Percentiles rank a stretch among this genome's conserved stretches.
Evolutionary conservation across 2,113 vertebrate genomes (phyloP).

Genomic region (Poeciliopsis retropinna): DNA sequence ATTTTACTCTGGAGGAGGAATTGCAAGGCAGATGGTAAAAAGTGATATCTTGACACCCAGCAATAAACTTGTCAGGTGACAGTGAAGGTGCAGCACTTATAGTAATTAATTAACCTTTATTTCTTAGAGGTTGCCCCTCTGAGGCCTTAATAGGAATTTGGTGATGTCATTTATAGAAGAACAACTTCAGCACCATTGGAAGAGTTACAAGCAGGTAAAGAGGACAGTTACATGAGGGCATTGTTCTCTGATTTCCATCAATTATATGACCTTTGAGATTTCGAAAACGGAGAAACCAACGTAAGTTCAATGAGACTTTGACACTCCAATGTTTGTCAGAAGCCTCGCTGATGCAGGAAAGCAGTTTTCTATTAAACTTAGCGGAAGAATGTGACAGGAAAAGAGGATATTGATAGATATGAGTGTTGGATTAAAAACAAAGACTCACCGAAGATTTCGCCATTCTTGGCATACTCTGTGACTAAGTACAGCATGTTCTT

Average conservation of each 20-base stretch:
- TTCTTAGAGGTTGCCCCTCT: constrained; percentile 28
- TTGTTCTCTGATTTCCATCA: constrained; percentile 37
- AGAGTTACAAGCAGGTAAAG: constrained; percentile 31
- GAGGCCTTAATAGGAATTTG: background rate
- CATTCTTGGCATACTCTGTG: constrained; percentile 98
- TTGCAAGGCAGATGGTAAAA: constrained; percentile 12
- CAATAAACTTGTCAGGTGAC: constrained; percentile 32
- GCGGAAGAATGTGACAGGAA: constrained; percentile 4
- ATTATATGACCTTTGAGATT: constrained; percentile 56
- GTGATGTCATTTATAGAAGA: constrained; percentile 24
- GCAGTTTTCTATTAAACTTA: constrained; percentile 9
- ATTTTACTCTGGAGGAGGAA: constrained; percentile 6
- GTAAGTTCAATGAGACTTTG: constrained; percentile 49
- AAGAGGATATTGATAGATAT: background rate
- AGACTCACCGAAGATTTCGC: constrained; percentile 96
- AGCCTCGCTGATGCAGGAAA: constrained; percentile 14
- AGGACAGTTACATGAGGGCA: constrained; percentile 28
- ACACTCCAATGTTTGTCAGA: constrained; percentile 50
- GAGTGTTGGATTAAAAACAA: constrained; percentile 33
- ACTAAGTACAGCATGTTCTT: constrained; percentile 99
- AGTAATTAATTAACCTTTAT: constrained; percentile 29
- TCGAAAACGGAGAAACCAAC: constrained; percentile 9
- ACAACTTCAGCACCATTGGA: constrained; percentile 45
- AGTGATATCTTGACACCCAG: constrained; percentile 6
- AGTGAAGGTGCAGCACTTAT: constrained; percentile 19